Evolutionary conservation across 1,140 invertebrate genomes (phyloP), one percentile per base, ranked within the genome.

Genomic region (Berghia stephanieae): DNA sequence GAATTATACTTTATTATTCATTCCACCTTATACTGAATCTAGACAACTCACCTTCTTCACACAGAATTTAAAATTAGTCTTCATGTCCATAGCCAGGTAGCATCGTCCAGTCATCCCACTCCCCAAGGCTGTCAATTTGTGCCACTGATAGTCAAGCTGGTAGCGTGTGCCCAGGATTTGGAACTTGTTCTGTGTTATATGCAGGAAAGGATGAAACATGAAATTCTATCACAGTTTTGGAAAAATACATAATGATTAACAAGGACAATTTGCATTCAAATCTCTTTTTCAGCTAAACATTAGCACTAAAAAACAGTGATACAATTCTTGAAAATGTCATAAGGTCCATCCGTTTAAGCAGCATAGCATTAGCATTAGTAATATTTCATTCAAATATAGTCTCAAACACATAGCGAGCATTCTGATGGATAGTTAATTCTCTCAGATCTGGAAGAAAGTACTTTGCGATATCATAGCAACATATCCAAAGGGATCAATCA

Each of bases 81-180:
- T 83, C 44, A 82, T 80, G 42, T 87, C 86, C 42, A 74, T 83
- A 5, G 84, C 85, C 21, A 87, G 70, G 52, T 86, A 82, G 76
- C 85, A 86, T 63, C 85, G 85, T 21, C 86, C 86, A 27, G 84
- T 81, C 75, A 84, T 84, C 31, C 86, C 86, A 70, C 83, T 83
- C 1, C 86, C 86, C 10, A 87, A 78, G 44, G 85, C 83, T 8
- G 78, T 77, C 40, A 85, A n/a, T 40, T 82, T 81, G 27, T 83
- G 69, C 85, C 85, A 87, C 79, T 87, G 86, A 69, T 82, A 81
- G 38, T 87, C 78, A 40, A 84, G 83, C 79, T 85, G 81, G 63
- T 86, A 87, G 21, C 84, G 76, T 1, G 80, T 82, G 6, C 79
- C 77, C 42, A 83, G 55, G 10, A 86, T 86, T 36, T 70, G 60